Evolutionary conservation across 2,797 vertebrate species (phyloP).

Genomic region (Pygocentrus nattereri): DNA sequence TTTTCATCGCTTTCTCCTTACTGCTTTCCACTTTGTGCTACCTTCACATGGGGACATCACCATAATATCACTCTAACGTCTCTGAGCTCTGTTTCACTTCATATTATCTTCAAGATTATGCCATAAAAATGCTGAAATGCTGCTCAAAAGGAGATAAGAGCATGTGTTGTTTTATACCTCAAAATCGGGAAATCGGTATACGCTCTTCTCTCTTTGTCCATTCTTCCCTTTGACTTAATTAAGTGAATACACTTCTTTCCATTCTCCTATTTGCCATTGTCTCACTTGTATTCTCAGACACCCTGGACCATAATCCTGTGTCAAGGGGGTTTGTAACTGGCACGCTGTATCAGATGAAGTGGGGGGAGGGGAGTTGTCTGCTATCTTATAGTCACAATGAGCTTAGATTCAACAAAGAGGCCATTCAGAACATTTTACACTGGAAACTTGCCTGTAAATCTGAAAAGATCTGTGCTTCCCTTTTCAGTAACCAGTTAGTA

Average conservation of each 20-base stretch:
- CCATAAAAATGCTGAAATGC: neutral
- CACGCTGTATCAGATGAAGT: conserved; percentile 12
- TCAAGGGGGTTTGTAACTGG: neutral
- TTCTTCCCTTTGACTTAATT: neutral
- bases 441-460: neutral
- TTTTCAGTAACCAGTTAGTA: too few relatives aligned
- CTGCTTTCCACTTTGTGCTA: too few relatives aligned
- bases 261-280: neutral
- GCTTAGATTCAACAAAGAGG: conserved; percentile 12
- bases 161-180: neutral
- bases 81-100: neutral
- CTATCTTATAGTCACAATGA: neutral
- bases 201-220: neutral
- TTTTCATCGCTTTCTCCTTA: too few relatives aligned
- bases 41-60: too few relatives aligned
- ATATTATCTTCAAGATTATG: neutral
- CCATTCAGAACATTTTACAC: neutral
- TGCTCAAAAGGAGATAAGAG: neutral
- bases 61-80: neutral
- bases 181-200: neutral
- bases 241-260: neutral
- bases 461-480: neutral
- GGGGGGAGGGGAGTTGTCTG: conserved; percentile 14
- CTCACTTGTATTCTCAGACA: neutral
- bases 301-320: conserved; percentile 12